A percentile compares a stretch with the other conserved stretches of the same genome.
Evolutionary conservation across 1,140 invertebrate genomes (phyloP).

Genomic region (Halesus radiatus): DNA sequence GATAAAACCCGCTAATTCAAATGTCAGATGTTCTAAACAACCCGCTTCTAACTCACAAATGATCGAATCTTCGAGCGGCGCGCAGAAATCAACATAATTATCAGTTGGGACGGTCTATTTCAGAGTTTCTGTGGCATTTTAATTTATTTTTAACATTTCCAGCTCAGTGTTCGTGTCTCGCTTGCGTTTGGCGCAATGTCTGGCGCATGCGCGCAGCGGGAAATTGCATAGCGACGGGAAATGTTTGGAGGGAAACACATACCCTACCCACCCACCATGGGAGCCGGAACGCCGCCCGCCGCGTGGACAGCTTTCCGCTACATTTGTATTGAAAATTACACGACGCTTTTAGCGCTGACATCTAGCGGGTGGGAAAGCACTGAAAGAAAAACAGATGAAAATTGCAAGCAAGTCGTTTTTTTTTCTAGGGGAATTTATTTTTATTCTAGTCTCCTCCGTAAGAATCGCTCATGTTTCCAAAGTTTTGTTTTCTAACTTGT

Average conservation of each 20-base stretch:
- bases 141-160: neutral
- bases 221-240: constrained; percentile 14
- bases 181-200: constrained; percentile 23
- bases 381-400: too few species aligned
- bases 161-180: neutral
- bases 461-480: too few species aligned
- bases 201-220: constrained; percentile 18
- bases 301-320: too few species aligned
- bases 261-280: neutral
- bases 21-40: neutral
- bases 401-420: too few species aligned
- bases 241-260: constrained; percentile 15
- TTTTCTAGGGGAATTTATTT: too few species aligned
- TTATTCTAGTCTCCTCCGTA: too few species aligned
- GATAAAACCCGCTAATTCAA: neutral
- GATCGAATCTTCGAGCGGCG: neutral
- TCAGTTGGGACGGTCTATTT: neutral
- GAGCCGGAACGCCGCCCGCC: too few species aligned
- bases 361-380: too few species aligned
- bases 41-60: neutral
- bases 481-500: too few species aligned
- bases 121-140: neutral
- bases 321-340: too few species aligned
- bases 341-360: too few species aligned
- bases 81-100: neutral